Base-by-base conservation (phyloP, 2,797 vertebrate genomes). In the Nannoperca obscura region DNA sequence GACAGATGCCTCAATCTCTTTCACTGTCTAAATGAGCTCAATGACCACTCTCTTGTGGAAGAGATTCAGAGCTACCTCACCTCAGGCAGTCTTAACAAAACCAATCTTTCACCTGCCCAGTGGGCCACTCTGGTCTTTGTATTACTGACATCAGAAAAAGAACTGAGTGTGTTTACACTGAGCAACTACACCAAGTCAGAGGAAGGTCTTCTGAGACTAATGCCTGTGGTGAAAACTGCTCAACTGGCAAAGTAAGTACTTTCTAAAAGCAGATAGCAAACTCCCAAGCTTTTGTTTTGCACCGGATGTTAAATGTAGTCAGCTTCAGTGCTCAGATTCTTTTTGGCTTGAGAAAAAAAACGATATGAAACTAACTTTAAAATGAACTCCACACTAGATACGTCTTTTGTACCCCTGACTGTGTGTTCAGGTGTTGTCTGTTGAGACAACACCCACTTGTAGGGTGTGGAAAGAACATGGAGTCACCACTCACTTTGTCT, bases 41-140 rank as follows among this genome's bases (percentile, higher is more conserved):
- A 92, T 1, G 93, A 94, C 53, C 64, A 83, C 65, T 87, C 90
- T 13, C 88, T 93, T 0, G 79, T 90, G 53, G 15, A 91, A 60
- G 92, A 94, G 85, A 90, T 94, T 64, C 89, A 94, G 77, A 74
- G 62, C 59, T 91, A 46, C 71, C 61, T 94, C 15, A 57, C 17
- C 9, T 78, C 71, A 0, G 93, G 89, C 1, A 78, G 68, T 17
- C 82, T 91, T 0, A 72, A 79, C 60, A 63, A 62, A 58, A 59
- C 60, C 53, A 76, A 44, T 2, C 91, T 94, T 9, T 90, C 92
- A 3, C 53, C 91, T 0, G 59, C 87, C 2, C 92, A 93, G 86
- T 94, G 92, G 91, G 66, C 90, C 54, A 88, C 90, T 3, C 81
- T 94, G 75, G 89, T 88, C 49, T 94, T 90, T 72, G 84, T 94